A percentile compares a stretch with the other conserved stretches of the same genome.
phyloP scores from a whole-genome alignment of 2,113 vertebrate species.

The Suricata suricatta region DNA sequence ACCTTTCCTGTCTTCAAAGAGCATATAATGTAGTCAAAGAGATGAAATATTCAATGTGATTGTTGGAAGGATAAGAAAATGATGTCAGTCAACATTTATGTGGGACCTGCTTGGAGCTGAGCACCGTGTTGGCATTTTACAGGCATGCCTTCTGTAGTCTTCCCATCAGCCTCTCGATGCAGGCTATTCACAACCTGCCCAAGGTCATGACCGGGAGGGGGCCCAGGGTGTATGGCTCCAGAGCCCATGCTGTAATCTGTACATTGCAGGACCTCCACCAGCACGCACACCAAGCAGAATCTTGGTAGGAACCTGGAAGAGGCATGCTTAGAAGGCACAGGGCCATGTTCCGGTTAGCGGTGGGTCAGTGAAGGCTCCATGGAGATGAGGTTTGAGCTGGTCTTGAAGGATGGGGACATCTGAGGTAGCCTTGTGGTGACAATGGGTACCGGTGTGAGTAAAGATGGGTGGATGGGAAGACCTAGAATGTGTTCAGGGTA shows the following conservation, averaged over 20 bases:
- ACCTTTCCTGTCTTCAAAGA: background rate
- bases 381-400: background rate
- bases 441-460: background rate
- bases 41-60: background rate
- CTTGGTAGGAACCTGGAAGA: background rate
- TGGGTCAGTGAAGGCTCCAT: background rate
- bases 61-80: background rate
- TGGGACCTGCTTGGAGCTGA: background rate
- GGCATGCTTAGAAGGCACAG: background rate
- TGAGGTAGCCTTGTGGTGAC: background rate
- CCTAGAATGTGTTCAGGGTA: background rate
- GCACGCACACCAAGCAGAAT: accelerated
- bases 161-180: background rate
- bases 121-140: background rate
- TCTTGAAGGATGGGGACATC: background rate
- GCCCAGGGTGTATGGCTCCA: background rate
- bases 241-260: background rate
- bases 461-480: background rate
- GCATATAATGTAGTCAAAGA: background rate
- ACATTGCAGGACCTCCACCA: background rate
- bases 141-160: background rate
- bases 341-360: background rate
- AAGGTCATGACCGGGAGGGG: background rate
- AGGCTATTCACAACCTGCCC: background rate
- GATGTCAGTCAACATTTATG: accelerated